phyloP scores from a whole-genome alignment of 2,797 vertebrate genomes.

The Diceros bicornis region DNA sequence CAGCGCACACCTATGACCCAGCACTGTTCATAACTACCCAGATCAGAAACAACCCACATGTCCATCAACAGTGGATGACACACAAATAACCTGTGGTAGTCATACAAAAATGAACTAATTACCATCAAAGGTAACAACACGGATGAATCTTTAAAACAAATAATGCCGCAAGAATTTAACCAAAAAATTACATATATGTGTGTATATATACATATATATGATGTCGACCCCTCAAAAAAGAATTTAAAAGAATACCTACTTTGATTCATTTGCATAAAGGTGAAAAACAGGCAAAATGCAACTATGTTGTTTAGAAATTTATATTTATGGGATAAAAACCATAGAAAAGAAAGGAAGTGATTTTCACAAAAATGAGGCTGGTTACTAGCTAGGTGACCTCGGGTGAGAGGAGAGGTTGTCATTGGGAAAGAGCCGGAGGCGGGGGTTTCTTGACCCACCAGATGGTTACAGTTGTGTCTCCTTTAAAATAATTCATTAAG shows the following conservation, averaged over 20 bases:
- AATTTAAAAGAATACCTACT: slow-evolving; percentile 33
- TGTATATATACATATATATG: neutral
- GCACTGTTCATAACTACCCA: slow-evolving; percentile 2
- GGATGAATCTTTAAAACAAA: neutral
- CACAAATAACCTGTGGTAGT: neutral
- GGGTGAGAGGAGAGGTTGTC: neutral
- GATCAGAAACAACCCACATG: slow-evolving; percentile 35
- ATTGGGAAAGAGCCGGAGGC: neutral
- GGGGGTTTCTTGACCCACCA: neutral
- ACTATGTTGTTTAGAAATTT: slow-evolving; percentile 2
- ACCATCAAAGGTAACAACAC: neutral
- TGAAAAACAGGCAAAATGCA: slow-evolving; percentile 51
- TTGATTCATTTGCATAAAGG: slow-evolving; percentile 27
- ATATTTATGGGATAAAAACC: slow-evolving; percentile 20
- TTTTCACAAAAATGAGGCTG: slow-evolving; percentile 12
- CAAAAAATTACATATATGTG: neutral
- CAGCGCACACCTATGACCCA: neutral
- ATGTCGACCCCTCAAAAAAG: neutral
- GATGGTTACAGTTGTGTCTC: neutral
- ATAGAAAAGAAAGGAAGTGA: slow-evolving; percentile 24
- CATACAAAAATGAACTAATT: slow-evolving; percentile 27
- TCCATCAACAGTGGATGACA: neutral
- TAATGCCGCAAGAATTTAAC: slow-evolving; percentile 37
- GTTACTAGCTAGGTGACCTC: neutral
- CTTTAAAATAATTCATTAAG: slow-evolving; percentile 44